Conservation (phyloP, 2,888 invertebrate genomes). For the Agriotes lineatus region DNA sequence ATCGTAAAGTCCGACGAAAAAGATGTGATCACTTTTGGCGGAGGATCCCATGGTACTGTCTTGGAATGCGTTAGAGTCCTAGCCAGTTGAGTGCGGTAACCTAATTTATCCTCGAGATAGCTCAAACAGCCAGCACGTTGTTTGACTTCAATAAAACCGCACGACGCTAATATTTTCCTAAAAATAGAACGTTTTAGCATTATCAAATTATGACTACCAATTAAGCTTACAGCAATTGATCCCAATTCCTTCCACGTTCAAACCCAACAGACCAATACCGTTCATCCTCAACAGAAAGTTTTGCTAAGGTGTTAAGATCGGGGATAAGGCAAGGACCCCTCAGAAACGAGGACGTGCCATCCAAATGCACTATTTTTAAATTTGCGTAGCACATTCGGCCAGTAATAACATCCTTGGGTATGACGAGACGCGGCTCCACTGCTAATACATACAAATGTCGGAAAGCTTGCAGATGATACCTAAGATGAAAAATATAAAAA, state of each 20-base stretch:
- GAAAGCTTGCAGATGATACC: constrained; percentile 97
- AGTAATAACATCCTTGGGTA: constrained; percentile 88
- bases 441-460: constrained; percentile 96
- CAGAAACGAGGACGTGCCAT: constrained; percentile 64
- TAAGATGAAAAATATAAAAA: constrained; percentile 61
- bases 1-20: constrained; percentile 82
- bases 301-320: constrained; percentile 79
- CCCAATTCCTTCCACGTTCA: constrained; percentile 86
- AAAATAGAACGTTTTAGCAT: constrained; percentile 50
- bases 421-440: constrained; percentile 87
- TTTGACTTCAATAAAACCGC: constrained; percentile 85
- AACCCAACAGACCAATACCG: constrained; percentile 93
- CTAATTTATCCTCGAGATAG: constrained; percentile 86
- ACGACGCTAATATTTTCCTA: constrained; percentile 76
- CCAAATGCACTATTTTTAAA: constrained; percentile 71
- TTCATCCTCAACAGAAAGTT: constrained; percentile 84
- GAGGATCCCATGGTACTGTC: constrained; percentile 76
- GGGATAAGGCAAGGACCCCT: constrained; percentile 90
- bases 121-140: constrained; percentile 91
- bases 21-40: constrained; percentile 76
- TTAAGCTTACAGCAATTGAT: constrained; percentile 79
- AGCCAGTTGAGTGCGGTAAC: constrained; percentile 82
- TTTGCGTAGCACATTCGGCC: constrained; percentile 87
- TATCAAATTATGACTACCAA: constrained; percentile 10
- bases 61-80: constrained; percentile 83